These are phyloP conservation scores for Phrynocephalus guinanensis DNA, from an alignment of 2,797 vertebrate species.

Conservation along the genomic window DNA sequence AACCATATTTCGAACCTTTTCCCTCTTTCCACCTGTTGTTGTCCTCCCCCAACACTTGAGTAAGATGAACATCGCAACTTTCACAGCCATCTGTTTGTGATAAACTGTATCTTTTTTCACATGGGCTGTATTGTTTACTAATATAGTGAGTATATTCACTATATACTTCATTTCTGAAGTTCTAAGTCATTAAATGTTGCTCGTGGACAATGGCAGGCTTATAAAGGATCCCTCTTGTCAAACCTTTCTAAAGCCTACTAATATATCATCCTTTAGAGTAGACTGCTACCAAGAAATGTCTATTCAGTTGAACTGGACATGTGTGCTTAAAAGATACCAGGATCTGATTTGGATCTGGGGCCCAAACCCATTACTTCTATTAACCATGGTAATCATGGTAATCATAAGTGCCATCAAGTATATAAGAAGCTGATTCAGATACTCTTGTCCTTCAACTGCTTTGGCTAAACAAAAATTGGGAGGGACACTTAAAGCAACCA, in stretches of 20 bases:
- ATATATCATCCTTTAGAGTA: background rate
- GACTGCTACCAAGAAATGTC: slow-evolving; percentile 3
- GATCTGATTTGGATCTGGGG: background rate
- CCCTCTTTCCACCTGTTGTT: no score
- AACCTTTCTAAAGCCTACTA: slow-evolving; percentile 13
- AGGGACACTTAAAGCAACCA: background rate
- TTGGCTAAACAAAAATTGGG: background rate
- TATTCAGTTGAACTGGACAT: background rate
- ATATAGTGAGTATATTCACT: no score
- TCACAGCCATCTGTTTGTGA: background rate
- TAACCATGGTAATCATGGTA: background rate
- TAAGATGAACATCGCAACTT: background rate
- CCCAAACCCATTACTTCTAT: slow-evolving; percentile 3
- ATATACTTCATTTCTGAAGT: background rate
- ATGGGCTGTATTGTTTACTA: background rate
- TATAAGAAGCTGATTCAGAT: background rate
- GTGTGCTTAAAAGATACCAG: slow-evolving; percentile 9
- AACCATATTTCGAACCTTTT: background rate
- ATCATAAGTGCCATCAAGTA: background rate
- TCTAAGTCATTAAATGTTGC: background rate
- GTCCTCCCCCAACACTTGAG: background rate
- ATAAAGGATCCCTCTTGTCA: background rate
- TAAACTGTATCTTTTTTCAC: background rate
- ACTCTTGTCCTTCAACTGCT: background rate
- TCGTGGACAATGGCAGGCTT: background rate